Conservation (phyloP, 2,797 vertebrate genomes). For the Petrocephalus sullivani region DNA sequence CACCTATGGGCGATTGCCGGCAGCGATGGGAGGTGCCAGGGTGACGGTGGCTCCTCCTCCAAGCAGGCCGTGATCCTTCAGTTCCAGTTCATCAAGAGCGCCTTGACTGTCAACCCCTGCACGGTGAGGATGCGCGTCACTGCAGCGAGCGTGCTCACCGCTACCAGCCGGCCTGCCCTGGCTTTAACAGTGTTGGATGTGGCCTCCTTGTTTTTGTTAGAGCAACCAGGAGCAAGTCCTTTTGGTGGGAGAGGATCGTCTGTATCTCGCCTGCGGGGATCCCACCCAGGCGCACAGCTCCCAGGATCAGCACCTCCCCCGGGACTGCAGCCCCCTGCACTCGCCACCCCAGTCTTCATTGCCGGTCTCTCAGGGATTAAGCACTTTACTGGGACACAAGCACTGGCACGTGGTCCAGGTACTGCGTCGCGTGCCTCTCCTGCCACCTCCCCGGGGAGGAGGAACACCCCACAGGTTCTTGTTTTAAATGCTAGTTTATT, state of each 20-base stretch:
- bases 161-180: background rate
- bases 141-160: background rate
- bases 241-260: conserved; percentile 92
- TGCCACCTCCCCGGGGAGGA: background rate
- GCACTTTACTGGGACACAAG: conserved; percentile 98
- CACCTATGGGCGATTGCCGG: conserved; percentile 84
- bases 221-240: conserved; percentile 98
- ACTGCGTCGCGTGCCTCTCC: background rate
- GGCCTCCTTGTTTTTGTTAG: conserved; percentile 49
- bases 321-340: conserved; percentile 64
- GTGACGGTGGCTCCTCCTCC: conserved; percentile 44
- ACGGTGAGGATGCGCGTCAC: conserved; percentile 71
- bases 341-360: conserved; percentile 58
- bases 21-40: conserved; percentile 52
- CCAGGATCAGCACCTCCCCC: conserved; percentile 57
- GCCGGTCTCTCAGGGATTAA: conserved; percentile 90
- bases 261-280: conserved; percentile 94
- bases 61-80: conserved; percentile 79
- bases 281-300: conserved; percentile 74
- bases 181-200: background rate
- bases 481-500: background rate
- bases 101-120: conserved; percentile 95
- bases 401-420: conserved; percentile 96
- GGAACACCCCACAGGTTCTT: background rate
- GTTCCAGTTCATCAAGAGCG: conserved; percentile 97